A percentile compares a stretch with the other conserved stretches of the same genome.
These are phyloP conservation scores for Takifugu flavidus DNA, from an alignment of 2,113 vertebrate genomes.

Conservation along the genomic window DNA sequence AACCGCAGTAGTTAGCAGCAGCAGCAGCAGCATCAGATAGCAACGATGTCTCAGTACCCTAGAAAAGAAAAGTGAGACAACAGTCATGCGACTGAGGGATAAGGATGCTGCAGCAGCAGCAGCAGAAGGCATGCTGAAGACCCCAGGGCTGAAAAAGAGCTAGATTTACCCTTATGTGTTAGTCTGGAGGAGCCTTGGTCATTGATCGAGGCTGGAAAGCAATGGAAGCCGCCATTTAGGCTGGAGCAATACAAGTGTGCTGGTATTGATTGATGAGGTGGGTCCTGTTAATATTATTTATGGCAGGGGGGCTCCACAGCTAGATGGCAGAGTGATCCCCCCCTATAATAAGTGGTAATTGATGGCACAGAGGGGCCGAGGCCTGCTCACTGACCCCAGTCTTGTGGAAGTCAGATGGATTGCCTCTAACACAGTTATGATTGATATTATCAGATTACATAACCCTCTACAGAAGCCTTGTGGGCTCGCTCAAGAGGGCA, in stretches of 20 bases:
- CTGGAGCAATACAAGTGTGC: conserved; percentile 85
- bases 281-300: conserved; percentile 94
- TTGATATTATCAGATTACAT: conserved; percentile 96
- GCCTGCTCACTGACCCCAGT: conserved; percentile 80
- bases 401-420: conserved; percentile 89
- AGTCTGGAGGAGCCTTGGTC: conserved; percentile 65
- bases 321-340: conserved; percentile 77
- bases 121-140: conserved; percentile 45
- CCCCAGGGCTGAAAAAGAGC: conserved; percentile 63
- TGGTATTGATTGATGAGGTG: conserved; percentile 84
- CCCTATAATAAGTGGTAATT: conserved; percentile 96
- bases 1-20: conserved; percentile 24
- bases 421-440: conserved; percentile 92
- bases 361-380: conserved; percentile 86
- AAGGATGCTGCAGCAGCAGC: conserved; percentile 47
- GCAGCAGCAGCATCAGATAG: conserved; percentile 24
- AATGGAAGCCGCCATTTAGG: conserved; percentile 75
- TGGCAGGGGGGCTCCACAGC: conserved; percentile 77
- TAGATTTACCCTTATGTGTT: conserved; percentile 70
- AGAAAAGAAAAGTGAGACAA: background rate
- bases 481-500: conserved; percentile 79
- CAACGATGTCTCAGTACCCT: conserved; percentile 7
- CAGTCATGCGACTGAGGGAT: conserved; percentile 30
- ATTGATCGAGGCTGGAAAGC: conserved; percentile 82
- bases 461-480: conserved; percentile 76